Evolutionary conservation across 1,140 invertebrate species (phyloP).

Genomic region (Stegodyphus mimosarum): DNA sequence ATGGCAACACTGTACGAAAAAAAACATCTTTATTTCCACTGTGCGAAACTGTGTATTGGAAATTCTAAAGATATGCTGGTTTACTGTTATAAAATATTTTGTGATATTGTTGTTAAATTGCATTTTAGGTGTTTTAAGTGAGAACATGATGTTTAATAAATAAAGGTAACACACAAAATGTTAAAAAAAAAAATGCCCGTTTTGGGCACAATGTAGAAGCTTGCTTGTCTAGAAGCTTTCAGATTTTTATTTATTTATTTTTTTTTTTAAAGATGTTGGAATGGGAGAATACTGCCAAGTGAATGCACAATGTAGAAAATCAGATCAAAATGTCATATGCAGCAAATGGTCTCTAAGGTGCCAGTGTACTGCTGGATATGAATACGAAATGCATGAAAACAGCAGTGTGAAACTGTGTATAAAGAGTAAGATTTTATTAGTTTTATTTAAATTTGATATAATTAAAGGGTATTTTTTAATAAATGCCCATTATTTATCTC

Average conservation of each 20-base stretch:
- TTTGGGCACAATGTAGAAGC: too few relatives aligned
- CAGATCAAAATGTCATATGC: conserved; percentile 50
- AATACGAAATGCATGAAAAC: conserved; percentile 42
- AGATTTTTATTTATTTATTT: neutral
- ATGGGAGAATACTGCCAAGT: conserved; percentile 53
- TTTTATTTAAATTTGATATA: neutral
- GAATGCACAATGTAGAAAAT: conserved; percentile 45
- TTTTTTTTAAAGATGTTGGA: conserved; percentile 38
- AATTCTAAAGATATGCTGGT: too few relatives aligned
- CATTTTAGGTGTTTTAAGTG: too few relatives aligned
- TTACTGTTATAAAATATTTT: too few relatives aligned
- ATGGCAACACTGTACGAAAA: too few relatives aligned
- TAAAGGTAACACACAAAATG: too few relatives aligned
- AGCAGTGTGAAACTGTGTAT: conserved; percentile 38
- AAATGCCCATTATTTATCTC: too few relatives aligned
- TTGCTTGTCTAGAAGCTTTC: neutral
- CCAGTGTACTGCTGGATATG: conserved; percentile 46
- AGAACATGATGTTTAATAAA: too few relatives aligned
- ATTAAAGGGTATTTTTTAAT: neutral
- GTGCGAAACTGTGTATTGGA: too few relatives aligned
- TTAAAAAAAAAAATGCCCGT: too few relatives aligned
- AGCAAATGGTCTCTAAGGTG: conserved; percentile 56
- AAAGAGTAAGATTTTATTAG: conserved; percentile 35
- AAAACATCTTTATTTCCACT: too few relatives aligned
- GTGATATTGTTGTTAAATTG: too few relatives aligned